A percentile compares a stretch with the other conserved stretches of the same genome.
phyloP scores from a whole-genome alignment of 2,797 vertebrate species.

The Pangasius larnaudii region DNA sequence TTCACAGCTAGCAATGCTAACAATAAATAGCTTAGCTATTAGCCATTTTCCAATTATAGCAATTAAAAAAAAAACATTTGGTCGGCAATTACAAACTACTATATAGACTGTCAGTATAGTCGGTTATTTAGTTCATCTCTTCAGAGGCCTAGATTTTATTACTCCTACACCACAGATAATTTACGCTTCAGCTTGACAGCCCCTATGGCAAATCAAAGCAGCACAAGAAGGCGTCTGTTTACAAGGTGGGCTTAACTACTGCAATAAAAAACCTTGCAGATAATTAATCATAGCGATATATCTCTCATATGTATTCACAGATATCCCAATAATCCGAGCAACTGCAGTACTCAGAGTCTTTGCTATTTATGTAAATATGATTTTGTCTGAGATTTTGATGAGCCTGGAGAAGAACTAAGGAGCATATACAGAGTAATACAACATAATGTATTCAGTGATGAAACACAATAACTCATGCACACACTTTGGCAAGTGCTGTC shows the following conservation, averaged over 20 bases:
- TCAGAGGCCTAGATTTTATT: constrained; percentile 9
- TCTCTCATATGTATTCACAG: constrained; percentile 77
- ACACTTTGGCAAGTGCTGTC: neutral
- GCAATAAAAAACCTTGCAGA: constrained; percentile 67
- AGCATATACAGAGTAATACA: constrained; percentile 18
- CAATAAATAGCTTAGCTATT: neutral
- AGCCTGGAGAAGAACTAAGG: constrained; percentile 32
- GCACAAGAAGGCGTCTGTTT: constrained; percentile 64
- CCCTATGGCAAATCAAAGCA: constrained; percentile 49
- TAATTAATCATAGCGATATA: constrained; percentile 71
- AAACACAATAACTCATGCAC: constrained; percentile 2
- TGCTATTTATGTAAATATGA: constrained; percentile 75
- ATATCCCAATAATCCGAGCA: constrained; percentile 67
- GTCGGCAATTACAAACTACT: neutral
- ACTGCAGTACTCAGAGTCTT: constrained; percentile 68
- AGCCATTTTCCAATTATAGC: neutral
- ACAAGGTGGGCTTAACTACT: constrained; percentile 61
- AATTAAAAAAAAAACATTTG: neutral
- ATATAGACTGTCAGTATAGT: neutral
- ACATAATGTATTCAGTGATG: constrained; percentile 3
- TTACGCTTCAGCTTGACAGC: constrained; percentile 23
- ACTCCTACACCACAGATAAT: constrained; percentile 19
- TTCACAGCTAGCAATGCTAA: neutral
- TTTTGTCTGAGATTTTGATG: constrained; percentile 67
- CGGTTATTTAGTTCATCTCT: constrained; percentile 10